A percentile compares a stretch with the other conserved stretches of the same genome.
Conservation (phyloP, 2,797 vertebrate genomes). For the Periparus ater region DNA sequence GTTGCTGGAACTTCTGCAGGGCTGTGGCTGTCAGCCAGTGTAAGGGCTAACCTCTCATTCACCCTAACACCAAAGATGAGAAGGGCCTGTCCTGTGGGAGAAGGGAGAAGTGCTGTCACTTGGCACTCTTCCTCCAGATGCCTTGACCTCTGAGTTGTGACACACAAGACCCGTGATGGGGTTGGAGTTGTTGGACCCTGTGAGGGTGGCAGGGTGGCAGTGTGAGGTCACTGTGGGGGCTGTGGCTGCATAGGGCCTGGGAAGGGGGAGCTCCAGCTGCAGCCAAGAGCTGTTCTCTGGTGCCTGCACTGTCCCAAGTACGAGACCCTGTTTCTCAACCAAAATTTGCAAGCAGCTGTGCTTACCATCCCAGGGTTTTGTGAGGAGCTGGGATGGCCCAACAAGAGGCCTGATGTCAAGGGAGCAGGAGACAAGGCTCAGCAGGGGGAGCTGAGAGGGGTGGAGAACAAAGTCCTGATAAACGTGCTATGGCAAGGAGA, state of each 20-base stretch:
- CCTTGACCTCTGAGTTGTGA: background rate
- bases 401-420: background rate
- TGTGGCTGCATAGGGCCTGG: rapidly evolving
- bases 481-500: background rate
- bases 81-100: background rate
- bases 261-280: background rate
- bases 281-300: background rate
- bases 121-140: background rate
- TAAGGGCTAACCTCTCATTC: background rate
- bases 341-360: background rate
- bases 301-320: background rate
- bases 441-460: background rate
- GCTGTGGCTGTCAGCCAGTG: background rate
- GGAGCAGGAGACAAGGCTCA: background rate
- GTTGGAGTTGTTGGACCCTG: background rate
- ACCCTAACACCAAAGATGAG: background rate
- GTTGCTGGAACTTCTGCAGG: background rate
- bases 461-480: background rate
- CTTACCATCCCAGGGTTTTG: background rate
- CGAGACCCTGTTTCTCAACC: background rate
- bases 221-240: rapidly evolving
- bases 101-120: background rate
- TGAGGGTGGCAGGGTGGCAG: rapidly evolving
- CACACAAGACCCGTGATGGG: background rate
- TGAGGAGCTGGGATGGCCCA: background rate